Base-by-base conservation (phyloP, 2,888 invertebrate genomes). In the Eristalis tenax region DNA sequence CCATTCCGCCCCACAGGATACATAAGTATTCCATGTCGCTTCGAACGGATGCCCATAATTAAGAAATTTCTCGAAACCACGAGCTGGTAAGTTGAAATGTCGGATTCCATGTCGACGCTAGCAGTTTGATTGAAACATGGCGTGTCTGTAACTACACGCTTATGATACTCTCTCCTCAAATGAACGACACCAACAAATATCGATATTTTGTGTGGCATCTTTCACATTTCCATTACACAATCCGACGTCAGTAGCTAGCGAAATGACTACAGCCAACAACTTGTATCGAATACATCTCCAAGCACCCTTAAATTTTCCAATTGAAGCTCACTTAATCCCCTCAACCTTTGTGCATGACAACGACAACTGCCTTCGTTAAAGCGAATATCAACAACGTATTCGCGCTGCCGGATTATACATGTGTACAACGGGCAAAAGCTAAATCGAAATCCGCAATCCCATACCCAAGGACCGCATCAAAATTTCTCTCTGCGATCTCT, bases 381-480 rank as follows among this genome's bases (percentile, higher is more conserved):
- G 38, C 38, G 50, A 32, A 28, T 56, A 78, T 71, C 70, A 71
- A 38, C 56, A 66, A 13, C 57, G 28, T 15, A 77, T 68, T 63
- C 40, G 50, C 35, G 43, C 57, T 66, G 32, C 10, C 22, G 59
- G 70, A 84, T 84, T 75, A 84, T 74, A 69, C 73, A 50, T 26
- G 50, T 50, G 18, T 50, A 43, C 74, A 70, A 23, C 18, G 50
- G 59, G 18, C 78, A 79, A 71, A 38, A 71, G 68, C 57, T 43
- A 22, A 59, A 80, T 80, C 70, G 65, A 75, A 71, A 81, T 68
- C 28, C 71, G 38, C 63, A 85, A 63, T 63, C 68, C 63, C 56
- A 70, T 56, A 18, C n/a, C 57, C 64, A 66, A 70, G 85, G 57
- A 85, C 59, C 57, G 59, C 43, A 81, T 73, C 23, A 56, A n/a